Percentiles rank a stretch among this genome's conserved stretches.
phyloP scores from a whole-genome alignment of 2,113 vertebrate species.

The Oreamnos americanus region DNA sequence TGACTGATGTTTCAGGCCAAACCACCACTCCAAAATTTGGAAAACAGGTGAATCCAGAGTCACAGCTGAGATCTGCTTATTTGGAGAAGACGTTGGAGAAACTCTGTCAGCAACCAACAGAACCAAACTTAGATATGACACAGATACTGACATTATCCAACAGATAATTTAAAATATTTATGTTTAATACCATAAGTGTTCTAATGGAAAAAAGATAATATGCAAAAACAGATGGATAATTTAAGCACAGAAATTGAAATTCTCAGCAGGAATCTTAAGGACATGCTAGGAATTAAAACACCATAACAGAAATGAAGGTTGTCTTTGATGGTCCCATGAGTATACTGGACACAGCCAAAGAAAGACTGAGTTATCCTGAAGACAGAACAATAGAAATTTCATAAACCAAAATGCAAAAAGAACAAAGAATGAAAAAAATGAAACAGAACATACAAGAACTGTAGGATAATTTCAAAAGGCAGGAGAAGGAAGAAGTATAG shows the following conservation, averaged over 20 bases:
- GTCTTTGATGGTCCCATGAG: not conserved
- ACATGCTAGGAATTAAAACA: not conserved
- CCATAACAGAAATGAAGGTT: not conserved
- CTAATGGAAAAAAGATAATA: not conserved
- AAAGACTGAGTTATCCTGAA: not conserved
- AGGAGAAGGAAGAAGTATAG: not conserved
- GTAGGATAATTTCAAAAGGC: not conserved
- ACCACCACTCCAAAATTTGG: not conserved
- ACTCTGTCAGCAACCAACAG: not conserved
- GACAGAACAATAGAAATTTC: not conserved
- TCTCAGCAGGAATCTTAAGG: not conserved
- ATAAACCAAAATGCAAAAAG: not conserved
- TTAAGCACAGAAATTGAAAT: not conserved
- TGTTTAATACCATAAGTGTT: not conserved
- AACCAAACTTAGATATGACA: not conserved
- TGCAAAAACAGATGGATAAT: not conserved
- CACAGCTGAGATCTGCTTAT: not conserved
- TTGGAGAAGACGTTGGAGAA: not conserved
- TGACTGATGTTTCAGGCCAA: not conserved
- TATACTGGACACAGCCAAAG: not conserved
- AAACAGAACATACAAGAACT: not conserved
- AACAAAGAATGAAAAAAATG: not conserved
- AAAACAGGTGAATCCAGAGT: not conserved
- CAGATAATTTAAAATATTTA: not conserved
- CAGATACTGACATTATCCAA: not conserved